A percentile compares a stretch with the other conserved stretches of the same genome.
These are phyloP conservation scores for Lynx canadensis DNA, from an alignment of 2,113 vertebrate genomes.

Conservation along the genomic window DNA sequence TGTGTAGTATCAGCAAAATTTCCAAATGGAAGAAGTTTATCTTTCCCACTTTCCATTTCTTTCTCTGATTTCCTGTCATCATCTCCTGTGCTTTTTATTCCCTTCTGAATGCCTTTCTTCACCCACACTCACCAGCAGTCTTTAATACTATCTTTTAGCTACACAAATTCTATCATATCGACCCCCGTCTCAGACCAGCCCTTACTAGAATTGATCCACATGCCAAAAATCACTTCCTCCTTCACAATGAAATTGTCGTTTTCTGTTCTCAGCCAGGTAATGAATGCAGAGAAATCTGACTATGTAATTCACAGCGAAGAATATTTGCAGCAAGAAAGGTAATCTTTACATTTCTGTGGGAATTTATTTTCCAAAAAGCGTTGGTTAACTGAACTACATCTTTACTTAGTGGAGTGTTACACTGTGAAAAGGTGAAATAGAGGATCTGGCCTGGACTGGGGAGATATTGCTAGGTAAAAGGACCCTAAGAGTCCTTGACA, in stretches of 20 bases:
- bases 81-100: background rate
- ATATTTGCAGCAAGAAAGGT: constrained; percentile 1
- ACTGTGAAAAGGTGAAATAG: constrained; percentile 57
- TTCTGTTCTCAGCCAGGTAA: constrained; percentile 44
- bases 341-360: constrained; percentile 62
- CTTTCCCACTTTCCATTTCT: background rate
- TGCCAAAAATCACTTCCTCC: constrained; percentile 36
- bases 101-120: background rate
- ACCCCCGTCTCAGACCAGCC: background rate
- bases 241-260: constrained; percentile 61
- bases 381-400: constrained; percentile 50
- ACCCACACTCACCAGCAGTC: background rate
- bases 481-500: background rate
- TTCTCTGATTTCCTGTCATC: background rate
- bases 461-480: constrained; percentile 51
- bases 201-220: constrained; percentile 34
- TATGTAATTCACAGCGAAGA: constrained; percentile 32
- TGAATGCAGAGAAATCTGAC: constrained; percentile 55
- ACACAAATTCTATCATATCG: background rate
- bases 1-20: background rate
- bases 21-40: background rate
- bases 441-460: constrained; percentile 54
- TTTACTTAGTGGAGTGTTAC: constrained; percentile 14
- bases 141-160: background rate
- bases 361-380: constrained; percentile 51